Evolutionary conservation across 1,140 invertebrate species (phyloP), one percentile per base, ranked within the genome.

Genomic region (Diachasma alloeum): DNA sequence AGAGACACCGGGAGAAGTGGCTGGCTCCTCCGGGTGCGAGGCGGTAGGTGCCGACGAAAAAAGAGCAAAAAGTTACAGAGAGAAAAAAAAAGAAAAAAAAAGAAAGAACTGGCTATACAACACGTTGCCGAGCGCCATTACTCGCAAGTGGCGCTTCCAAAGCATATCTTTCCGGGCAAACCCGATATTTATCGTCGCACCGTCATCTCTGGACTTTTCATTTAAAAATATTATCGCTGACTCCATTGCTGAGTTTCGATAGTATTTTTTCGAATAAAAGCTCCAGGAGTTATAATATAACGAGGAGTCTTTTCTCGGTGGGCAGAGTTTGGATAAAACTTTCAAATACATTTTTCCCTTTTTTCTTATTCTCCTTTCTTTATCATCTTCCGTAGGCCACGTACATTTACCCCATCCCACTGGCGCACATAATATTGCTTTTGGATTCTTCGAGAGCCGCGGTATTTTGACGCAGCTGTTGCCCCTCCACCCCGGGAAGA

Each of bases 201-300:
- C 68, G 77, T 72, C 72, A 63, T 53, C 48, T 56, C 59, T 66
- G 37, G 53, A 48, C 67, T 71, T 85, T 84, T 82, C 81, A 84
- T 84, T 84, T 84, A 83, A 83, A 80, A 84, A 81, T 85, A 84
- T 84, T 84, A 84, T 82, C 83, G 81, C 83, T 83, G 82, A 84
- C 81, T 75, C 74, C 39, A 66, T 68, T 66, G 75, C 69, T 67
- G 26, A 70, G 24, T 71, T 76, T 76, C 46, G 24, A 19, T 67
- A 63, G 74, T 76, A 63, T 76, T 42, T 37, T 72, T 9, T 26
- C 39, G 10, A 6, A 42, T 42, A 42, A 22, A 63, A 42, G 37
- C n/a, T 13, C 31, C 19, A 19, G 15, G 22, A 48, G 10, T 31
- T 31, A 31, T 36, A 53, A 19, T 63, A 44, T 46, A 71, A 46